Conservation (phyloP, 2,113 vertebrate species). For the Synodontis membranacea region DNA sequence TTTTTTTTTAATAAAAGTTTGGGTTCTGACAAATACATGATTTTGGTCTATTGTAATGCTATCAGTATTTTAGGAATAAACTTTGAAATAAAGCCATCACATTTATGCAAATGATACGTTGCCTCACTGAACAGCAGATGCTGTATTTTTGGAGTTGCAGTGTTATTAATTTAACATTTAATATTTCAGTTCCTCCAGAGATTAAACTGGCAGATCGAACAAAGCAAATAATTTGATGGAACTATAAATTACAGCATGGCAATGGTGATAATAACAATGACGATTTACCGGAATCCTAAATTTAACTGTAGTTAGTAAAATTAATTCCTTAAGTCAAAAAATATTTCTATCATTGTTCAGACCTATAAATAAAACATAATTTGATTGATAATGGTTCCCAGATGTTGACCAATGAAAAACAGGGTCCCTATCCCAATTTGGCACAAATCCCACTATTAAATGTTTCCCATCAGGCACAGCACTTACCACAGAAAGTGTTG, state of each 20-base stretch:
- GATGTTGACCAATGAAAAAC: not conserved
- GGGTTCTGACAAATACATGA: not conserved
- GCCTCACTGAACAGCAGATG: not conserved
- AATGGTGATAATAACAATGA: not conserved
- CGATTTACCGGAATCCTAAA: not conserved
- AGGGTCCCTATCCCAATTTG: not conserved
- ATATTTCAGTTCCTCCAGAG: not conserved
- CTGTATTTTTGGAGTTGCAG: not conserved
- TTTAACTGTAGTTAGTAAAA: not conserved
- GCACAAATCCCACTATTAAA: not conserved
- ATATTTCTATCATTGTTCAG: not conserved
- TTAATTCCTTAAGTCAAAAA: not conserved
- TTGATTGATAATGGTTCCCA: not conserved
- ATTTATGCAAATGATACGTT: not conserved
- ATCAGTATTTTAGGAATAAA: not conserved
- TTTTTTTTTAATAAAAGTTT: not conserved
- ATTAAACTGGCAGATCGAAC: too few relatives aligned
- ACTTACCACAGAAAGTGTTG: constrained; percentile 85
- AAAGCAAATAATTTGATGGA: not conserved
- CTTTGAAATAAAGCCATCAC: not conserved
- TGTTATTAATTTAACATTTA: not conserved
- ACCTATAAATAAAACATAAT: not conserved
- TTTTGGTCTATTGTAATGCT: not conserved
- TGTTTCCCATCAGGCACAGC: not conserved
- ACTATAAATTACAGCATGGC: not conserved